phyloP scores from a whole-genome alignment of 1,140 invertebrate genomes.

The Scaptomyza montana region DNA sequence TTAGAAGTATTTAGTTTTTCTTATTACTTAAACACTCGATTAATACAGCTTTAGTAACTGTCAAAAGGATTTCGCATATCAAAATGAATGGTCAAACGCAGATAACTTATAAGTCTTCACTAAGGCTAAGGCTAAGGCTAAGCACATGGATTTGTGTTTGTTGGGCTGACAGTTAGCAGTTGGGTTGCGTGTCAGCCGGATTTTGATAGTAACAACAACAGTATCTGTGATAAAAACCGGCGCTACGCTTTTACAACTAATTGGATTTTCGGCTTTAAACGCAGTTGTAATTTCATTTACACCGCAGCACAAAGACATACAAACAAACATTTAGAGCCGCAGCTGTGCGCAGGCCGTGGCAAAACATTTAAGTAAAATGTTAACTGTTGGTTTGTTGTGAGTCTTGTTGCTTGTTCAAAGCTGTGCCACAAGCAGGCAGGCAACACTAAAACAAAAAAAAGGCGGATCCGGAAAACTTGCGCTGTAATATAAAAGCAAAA shows the following conservation, averaged over 20 bases:
- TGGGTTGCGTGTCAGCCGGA: slow-evolving; percentile 32
- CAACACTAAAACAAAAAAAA: slow-evolving; percentile 58
- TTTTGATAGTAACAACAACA: slow-evolving; percentile 25
- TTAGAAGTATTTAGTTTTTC: too few relatives aligned
- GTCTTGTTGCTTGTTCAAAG: slow-evolving; percentile 36
- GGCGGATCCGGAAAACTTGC: slow-evolving; percentile 68
- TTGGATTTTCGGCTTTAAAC: slow-evolving; percentile 81
- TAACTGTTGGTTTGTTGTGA: slow-evolving; percentile 47
- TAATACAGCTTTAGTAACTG: background rate
- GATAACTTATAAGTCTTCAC: slow-evolving; percentile 3
- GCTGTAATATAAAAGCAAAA: slow-evolving; percentile 38
- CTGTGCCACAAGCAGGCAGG: slow-evolving; percentile 26
- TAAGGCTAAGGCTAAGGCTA: background rate
- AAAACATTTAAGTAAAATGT: slow-evolving; percentile 77
- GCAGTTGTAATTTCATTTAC: slow-evolving; percentile 80
- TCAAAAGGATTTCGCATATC: background rate
- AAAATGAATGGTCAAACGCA: background rate
- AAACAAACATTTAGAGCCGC: slow-evolving; percentile 11
- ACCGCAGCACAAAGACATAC: slow-evolving; percentile 43
- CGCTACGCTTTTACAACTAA: slow-evolving; percentile 63
- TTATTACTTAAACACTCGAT: too few relatives aligned
- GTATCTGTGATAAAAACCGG: slow-evolving; percentile 59
- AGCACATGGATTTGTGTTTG: slow-evolving; percentile 15
- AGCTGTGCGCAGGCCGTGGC: slow-evolving; percentile 34
- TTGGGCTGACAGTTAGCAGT: background rate